Conservation (phyloP, 2,797 vertebrate genomes). For the Tapera naevia region DNA sequence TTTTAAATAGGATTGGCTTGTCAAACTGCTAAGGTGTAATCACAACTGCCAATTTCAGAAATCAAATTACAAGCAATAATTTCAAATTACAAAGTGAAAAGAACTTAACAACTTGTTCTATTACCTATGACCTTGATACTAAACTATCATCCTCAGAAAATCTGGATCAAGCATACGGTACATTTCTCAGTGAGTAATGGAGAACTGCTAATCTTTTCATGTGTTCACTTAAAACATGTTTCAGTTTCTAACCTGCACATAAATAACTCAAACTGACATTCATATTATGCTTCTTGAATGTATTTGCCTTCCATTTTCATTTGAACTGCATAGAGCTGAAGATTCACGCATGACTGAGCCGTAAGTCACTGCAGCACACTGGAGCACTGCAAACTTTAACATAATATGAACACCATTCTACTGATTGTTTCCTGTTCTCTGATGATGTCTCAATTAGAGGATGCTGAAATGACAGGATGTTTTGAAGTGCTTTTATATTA, state of each 20-base stretch:
- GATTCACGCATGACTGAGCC: neutral
- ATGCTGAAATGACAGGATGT: neutral
- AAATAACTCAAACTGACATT: neutral
- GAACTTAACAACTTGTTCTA: neutral
- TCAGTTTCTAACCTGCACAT: neutral
- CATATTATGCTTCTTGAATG: neutral
- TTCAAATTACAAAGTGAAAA: neutral
- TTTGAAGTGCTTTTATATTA: neutral
- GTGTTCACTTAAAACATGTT: neutral
- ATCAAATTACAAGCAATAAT: neutral
- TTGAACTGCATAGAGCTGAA: neutral
- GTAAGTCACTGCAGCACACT: neutral
- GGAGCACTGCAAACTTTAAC: neutral
- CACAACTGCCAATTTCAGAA: neutral
- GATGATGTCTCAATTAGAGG: neutral
- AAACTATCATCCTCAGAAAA: neutral
- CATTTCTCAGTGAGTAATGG: neutral
- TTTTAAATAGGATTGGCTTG: neutral
- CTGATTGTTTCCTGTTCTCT: neutral
- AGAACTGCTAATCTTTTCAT: neutral
- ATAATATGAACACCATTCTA: neutral
- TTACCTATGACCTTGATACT: neutral
- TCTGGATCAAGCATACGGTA: neutral
- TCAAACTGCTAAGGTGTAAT: neutral
- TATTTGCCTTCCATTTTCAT: neutral